Evolutionary conservation across 2,888 invertebrate genomes (phyloP), one percentile per base, ranked within the genome.

Genomic region (Endomychus coccineus): DNA sequence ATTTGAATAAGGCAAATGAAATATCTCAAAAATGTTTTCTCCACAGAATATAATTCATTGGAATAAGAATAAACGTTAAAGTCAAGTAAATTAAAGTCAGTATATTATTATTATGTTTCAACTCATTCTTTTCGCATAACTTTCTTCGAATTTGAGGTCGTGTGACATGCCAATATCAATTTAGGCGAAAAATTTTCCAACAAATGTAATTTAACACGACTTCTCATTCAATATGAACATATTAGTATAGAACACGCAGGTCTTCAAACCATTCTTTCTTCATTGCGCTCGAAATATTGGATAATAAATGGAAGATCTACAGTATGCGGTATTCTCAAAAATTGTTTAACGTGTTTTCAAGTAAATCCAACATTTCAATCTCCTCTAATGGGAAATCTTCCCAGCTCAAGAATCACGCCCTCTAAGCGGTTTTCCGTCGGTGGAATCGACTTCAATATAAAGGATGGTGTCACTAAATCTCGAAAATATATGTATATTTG

Each of bases 371-470:
- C 22, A 10, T 16, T 16, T 23, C 15, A 19, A 16, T 2, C 31
- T 37, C n/a, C n/a, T n/a, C n/a, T n/a, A n/a, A n/a, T n/a, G n/a
- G n/a, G n/a, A n/a, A n/a, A n/a, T n/a, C n/a, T 44, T 17, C 42
- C 44, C 6, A 15, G 22, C 11, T 13, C 16, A n/a, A 31, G 43
- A 23, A 40, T 45, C 11, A 11, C 28, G 6, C 16, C 33, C 4
- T 40, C 25, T 17, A 27, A 23, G 17, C 41, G 43, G 1, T 45
- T 45, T 14, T 23, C 32, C 13, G 40, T 29, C 22, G 34, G 32
- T 7, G 40, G 44, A 9, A 36, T 42, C 11, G 34, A 42, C 16
- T 42, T 40, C 28, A 10, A 33, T 27, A 37, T 44, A 25, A 43
- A 38, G 15, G 35, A 39, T 24, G 30, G 27, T 19, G 12, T 12